phyloP scores from a whole-genome alignment of 2,113 vertebrate genomes.

The Rattus rattus region DNA sequence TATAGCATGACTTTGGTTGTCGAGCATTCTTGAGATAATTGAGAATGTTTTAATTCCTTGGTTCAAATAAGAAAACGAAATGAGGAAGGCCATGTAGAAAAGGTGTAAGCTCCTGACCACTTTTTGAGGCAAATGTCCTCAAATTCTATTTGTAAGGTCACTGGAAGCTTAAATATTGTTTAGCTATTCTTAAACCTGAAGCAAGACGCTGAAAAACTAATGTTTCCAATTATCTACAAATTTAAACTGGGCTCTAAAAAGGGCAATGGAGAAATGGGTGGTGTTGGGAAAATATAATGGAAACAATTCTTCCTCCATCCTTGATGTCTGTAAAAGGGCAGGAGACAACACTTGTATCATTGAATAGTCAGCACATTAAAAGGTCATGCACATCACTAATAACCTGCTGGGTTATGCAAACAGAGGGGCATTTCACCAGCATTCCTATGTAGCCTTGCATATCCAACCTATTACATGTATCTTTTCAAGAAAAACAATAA shows the following conservation, averaged over 20 bases:
- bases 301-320: not conserved
- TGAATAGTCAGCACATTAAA: not conserved
- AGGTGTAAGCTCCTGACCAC: not conserved
- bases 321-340: not conserved
- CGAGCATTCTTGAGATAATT: not conserved
- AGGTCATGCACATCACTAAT: not conserved
- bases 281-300: not conserved
- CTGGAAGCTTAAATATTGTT: not conserved
- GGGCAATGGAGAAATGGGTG: not conserved
- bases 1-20: not conserved
- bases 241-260: not conserved
- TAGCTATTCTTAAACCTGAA: constrained; percentile 23
- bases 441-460: not conserved
- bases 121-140: constrained; percentile 9
- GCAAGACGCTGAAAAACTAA: not conserved
- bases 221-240: not conserved
- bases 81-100: not conserved
- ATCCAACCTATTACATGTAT: not conserved
- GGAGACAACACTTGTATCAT: not conserved
- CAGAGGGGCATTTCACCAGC: not conserved
- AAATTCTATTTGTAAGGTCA: constrained; percentile 11
- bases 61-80: not conserved
- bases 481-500: not conserved
- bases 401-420: not conserved
- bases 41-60: not conserved